Evolutionary conservation across 2,113 vertebrate species (phyloP), one percentile per base, ranked within the genome.

Genomic region (Salvelinus sp.): DNA sequence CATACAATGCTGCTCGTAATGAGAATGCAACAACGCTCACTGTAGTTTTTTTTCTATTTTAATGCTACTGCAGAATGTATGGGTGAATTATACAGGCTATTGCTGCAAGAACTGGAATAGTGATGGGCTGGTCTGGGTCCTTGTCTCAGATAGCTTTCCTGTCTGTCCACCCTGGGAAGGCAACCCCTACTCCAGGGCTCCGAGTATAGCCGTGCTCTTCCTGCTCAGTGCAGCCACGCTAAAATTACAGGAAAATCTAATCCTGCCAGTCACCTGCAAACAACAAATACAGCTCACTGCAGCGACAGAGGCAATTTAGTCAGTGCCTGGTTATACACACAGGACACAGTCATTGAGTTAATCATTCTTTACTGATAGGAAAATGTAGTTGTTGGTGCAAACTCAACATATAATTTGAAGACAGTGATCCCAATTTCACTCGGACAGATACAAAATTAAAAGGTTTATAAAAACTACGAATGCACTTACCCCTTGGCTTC

Each of bases 401-500:
- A 44, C 38, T 44, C 2, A 44, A 44, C 38, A 44, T 44, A 2
- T 10, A 9, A 10, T 44, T 44, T 44, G 9, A 9, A 10, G 38
- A 10, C 38, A 44, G 38, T 6, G 23, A 63, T 54, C 38, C 16
- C 14, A 54, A 54, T 54, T 54, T 18, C 1, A 54, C 9, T 44
- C 2, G 0, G 50, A 18, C 16, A 16, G 3, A 18, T 54, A 4
- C 0, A 50, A 16, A 50, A 3, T 14, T 1, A 16, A 50, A 50
- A 14, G 2, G 10, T 54, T 54, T 4, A 18, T 6, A 12, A 28
- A 30, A 6, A 75, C 3, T 7, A 67, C 18, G 1, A 22, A 54
- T 28, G 48, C 1, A 78, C 97, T 98, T 91, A 99, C 97, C 96
- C 97, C 97, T 94, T 98, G 95, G 86, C 91, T 98, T 91, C 96